Base-by-base conservation (phyloP, 64 coral and sea anemone species). In the Porites australiensis region DNA sequence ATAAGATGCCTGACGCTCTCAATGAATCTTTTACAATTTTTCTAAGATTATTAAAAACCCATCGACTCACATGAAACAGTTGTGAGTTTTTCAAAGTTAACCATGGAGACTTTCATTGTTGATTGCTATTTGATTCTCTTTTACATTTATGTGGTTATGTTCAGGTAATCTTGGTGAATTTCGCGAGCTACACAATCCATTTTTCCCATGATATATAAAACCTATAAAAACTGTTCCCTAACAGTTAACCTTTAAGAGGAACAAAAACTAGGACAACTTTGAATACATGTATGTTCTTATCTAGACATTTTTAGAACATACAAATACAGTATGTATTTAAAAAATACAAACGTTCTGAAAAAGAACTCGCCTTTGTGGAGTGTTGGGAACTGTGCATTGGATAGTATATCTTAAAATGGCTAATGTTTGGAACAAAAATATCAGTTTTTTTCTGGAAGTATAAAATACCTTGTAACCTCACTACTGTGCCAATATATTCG, bases 1-100 rank as follows among this genome's bases (percentile, higher is more conserved):
- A 37, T 37, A 37, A 37, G 27, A 37, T 37, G 27, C 27, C 27
- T 37, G 27, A 44, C 12, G 23, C 50, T 76, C 73, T 74, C 44
- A 13, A 74, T 74, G 16, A 46, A 74, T 74, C 72, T 76, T 76
- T 51, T 18, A 47, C 47, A 76, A 70, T 76, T 76, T 50, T 76
- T 15, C 44, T 48, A 8, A 15, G 49, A 47, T 76, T 47, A 76
- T 76, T 82, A 82, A 60, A 84, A 67, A 8, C 16, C 22, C 19
- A n/a, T 84, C 45, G 2, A 66, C 8, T 21, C 54, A 57, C 54
- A 12, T 57, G 12, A 57, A 57, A 12, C 45, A 69, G 2, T 52
- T 9, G 18, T 21, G 58, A 44, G 58, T 64, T 61, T 76, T 82
- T 49, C 59, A 9, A 65, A n/a, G 50, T 77, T 53, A 77, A 48